phyloP scores from a whole-genome alignment of 1,140 invertebrate species.

The Brachionus koreanus region DNA sequence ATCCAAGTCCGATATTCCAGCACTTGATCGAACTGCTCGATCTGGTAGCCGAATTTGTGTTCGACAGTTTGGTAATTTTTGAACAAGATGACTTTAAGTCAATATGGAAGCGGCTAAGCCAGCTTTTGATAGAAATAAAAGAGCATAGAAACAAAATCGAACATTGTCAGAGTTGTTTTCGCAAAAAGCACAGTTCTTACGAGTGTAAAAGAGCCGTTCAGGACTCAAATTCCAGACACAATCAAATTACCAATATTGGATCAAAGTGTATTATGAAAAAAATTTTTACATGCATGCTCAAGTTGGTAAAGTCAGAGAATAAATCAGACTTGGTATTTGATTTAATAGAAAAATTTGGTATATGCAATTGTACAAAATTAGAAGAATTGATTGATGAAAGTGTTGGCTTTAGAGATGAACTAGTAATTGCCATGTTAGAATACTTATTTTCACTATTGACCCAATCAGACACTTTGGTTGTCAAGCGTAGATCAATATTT shows the following conservation, averaged over 20 bases:
- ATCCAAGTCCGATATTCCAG: neutral
- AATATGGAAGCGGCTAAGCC: neutral
- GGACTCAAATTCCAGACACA: neutral
- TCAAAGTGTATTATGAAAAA: neutral
- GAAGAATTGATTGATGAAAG: neutral
- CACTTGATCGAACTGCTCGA: neutral
- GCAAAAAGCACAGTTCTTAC: neutral
- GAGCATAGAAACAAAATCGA: neutral
- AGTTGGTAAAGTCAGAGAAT: neutral
- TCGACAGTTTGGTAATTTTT: neutral
- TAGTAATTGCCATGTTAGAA: neutral
- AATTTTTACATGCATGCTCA: neutral
- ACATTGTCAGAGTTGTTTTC: neutral
- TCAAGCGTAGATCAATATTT: neutral
- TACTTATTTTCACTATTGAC: conserved; percentile 19
- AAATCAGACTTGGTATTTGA: neutral
- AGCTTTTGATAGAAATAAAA: neutral
- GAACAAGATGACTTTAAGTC: neutral
- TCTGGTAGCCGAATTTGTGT: neutral
- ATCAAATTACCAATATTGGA: neutral
- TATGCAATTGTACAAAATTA: conserved; percentile 6
- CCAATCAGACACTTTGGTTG: neutral
- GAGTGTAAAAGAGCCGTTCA: neutral
- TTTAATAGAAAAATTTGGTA: conserved; percentile 10
- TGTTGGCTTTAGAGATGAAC: neutral